Conservation (phyloP, 2,797 vertebrate genomes). For the Anguilla marmorata region DNA sequence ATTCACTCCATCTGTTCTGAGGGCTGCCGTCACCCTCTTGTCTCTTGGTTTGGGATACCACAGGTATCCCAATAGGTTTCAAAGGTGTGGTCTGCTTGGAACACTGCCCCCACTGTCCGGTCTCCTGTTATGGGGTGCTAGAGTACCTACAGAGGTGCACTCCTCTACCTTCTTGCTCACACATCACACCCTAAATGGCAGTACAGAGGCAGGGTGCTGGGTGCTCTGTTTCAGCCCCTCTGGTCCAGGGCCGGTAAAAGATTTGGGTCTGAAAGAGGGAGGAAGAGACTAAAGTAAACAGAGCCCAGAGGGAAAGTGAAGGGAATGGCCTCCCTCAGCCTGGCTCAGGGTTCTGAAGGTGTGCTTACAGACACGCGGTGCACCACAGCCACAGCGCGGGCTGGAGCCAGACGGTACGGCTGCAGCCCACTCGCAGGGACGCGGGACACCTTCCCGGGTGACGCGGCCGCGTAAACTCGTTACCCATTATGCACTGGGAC, state of each 20-base stretch:
- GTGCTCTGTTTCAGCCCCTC: background rate
- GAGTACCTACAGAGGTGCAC: background rate
- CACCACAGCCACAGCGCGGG: background rate
- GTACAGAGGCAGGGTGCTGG: background rate
- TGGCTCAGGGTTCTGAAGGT: background rate
- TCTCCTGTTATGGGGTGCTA: background rate
- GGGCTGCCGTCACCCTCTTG: background rate
- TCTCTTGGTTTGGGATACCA: background rate
- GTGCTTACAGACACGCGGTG: background rate
- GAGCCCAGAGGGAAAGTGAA: background rate
- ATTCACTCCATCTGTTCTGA: background rate
- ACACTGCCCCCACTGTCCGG: background rate
- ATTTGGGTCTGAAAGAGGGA: background rate
- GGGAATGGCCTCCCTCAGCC: background rate
- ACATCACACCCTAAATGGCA: too few relatives aligned
- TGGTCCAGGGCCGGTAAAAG: background rate
- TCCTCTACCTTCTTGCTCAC: background rate
- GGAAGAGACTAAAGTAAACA: background rate
- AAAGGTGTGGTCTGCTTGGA: background rate
- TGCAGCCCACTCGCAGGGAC: background rate
- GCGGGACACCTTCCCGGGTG: background rate
- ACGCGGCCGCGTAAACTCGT: slow-evolving; percentile 26
- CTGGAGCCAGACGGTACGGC: background rate
- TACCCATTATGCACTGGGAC: slow-evolving; percentile 32
- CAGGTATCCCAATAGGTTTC: background rate